These are phyloP conservation scores for Scotopteryx bipunctaria DNA, from an alignment of 2,888 invertebrate genomes.

Conservation along the genomic window DNA sequence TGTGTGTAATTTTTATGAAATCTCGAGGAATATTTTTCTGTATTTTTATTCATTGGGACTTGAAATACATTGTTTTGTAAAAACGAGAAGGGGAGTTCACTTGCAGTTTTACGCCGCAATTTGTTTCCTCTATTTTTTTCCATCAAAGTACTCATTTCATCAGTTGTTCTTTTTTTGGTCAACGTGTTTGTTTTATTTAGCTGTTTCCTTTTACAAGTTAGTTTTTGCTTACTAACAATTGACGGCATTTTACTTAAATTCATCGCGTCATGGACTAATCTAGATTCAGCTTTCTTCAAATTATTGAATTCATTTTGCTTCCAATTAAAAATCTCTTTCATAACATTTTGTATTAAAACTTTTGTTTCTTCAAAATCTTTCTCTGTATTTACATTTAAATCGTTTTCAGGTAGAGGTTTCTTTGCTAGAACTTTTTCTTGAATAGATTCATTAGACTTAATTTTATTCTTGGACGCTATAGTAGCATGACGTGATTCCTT, in stretches of 20 bases:
- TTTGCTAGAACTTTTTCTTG: not conserved
- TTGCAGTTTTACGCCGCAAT: constrained; percentile 4
- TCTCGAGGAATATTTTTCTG: not conserved
- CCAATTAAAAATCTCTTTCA: constrained; percentile 53
- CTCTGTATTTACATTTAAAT: constrained; percentile 7
- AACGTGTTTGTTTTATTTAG: not conserved
- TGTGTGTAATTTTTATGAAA: constrained; percentile 5
- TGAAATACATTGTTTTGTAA: constrained; percentile 30
- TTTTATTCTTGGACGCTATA: constrained; percentile 19
- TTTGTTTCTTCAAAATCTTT: constrained; percentile 46
- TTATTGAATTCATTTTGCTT: constrained; percentile 36
- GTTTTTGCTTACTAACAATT: not conserved
- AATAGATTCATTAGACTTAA: not conserved
- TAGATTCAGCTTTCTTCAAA: constrained; percentile 20
- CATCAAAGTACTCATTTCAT: constrained; percentile 9
- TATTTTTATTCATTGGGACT: constrained; percentile 2
- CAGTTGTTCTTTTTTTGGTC: constrained; percentile 1
- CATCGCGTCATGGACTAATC: not conserved
- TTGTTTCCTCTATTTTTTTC: constrained; percentile 11
- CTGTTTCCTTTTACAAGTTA: not conserved
- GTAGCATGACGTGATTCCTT: constrained; percentile 1
- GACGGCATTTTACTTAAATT: not conserved
- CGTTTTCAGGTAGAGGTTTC: not conserved
- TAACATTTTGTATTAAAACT: constrained; percentile 53
- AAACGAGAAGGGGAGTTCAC: constrained; percentile 47